A percentile compares a stretch with the other conserved stretches of the same genome.
These are phyloP conservation scores for Macrosteles quadrilineatus DNA, from an alignment of 1,140 invertebrate species.

Conservation along the genomic window DNA sequence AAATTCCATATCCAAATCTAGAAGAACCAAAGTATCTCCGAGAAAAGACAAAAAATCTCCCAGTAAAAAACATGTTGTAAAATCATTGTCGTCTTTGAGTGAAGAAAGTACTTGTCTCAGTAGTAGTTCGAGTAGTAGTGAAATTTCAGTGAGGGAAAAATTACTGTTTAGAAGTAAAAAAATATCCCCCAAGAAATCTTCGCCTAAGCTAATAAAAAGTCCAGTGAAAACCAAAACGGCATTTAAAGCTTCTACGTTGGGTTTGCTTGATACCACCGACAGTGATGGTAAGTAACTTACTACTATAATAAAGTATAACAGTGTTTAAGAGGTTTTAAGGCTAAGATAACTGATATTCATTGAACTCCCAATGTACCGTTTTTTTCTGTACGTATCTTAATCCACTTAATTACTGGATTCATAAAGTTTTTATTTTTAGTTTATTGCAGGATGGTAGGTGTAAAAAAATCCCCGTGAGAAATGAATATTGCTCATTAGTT, in stretches of 20 bases:
- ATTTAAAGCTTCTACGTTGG: neutral
- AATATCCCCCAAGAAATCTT: neutral
- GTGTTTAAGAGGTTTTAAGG: no score
- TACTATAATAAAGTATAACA: no score
- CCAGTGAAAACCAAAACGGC: neutral
- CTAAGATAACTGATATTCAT: no score
- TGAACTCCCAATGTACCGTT: no score
- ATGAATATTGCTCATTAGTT: no score
- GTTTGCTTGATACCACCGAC: neutral
- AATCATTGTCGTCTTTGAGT: neutral
- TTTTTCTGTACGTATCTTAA: no score
- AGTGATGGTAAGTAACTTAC: neutral
- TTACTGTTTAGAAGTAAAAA: neutral
- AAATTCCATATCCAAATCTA: neutral
- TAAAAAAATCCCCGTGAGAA: no score
- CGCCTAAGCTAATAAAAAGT: no score
- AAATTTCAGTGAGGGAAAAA: constrained; percentile 6
- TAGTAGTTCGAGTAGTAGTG: constrained; percentile 2
- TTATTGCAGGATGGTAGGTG: neutral
- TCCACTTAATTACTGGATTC: neutral
- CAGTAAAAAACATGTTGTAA: neutral
- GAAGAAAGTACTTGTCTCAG: neutral
- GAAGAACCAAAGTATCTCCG: neutral
- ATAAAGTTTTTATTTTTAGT: neutral
- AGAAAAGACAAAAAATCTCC: neutral